Conservation (phyloP, 1,140 invertebrate genomes). For the Wiebesia pumilae region DNA sequence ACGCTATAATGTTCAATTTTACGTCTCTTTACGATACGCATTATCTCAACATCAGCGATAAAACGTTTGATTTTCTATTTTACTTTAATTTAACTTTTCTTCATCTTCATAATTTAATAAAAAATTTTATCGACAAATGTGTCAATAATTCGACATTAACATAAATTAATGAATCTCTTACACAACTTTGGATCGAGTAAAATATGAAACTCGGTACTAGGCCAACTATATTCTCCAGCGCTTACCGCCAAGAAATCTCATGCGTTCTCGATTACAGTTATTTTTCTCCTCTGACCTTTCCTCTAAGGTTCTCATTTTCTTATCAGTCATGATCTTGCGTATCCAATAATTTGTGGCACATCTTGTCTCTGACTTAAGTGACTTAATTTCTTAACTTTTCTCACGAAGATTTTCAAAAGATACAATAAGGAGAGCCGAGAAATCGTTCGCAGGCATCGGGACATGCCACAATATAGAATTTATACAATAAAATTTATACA, state of each 20-base stretch:
- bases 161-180: slow-evolving; percentile 65
- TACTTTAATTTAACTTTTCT: slow-evolving; percentile 11
- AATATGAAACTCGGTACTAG: slow-evolving; percentile 73
- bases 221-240: slow-evolving; percentile 66
- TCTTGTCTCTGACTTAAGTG: background rate
- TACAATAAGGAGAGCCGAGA: background rate
- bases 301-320: background rate
- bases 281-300: background rate
- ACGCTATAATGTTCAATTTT: background rate
- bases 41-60: slow-evolving; percentile 38
- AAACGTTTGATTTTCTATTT: slow-evolving; percentile 41
- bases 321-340: background rate
- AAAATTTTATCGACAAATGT: slow-evolving; percentile 67
- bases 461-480: slow-evolving; percentile 63
- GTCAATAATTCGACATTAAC: slow-evolving; percentile 65
- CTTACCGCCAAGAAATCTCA: background rate
- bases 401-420: background rate
- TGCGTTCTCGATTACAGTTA: background rate
- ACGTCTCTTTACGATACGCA: background rate
- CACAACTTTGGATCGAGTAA: slow-evolving; percentile 62
- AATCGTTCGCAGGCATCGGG: slow-evolving; percentile 42
- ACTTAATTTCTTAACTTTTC: background rate
- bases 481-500: slow-evolving; percentile 69
- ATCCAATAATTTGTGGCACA: background rate
- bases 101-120: slow-evolving; percentile 66